These are phyloP conservation scores for Pipistrellus pipistrellus DNA, from an alignment of 2,797 vertebrate genomes.

Conservation along the genomic window DNA sequence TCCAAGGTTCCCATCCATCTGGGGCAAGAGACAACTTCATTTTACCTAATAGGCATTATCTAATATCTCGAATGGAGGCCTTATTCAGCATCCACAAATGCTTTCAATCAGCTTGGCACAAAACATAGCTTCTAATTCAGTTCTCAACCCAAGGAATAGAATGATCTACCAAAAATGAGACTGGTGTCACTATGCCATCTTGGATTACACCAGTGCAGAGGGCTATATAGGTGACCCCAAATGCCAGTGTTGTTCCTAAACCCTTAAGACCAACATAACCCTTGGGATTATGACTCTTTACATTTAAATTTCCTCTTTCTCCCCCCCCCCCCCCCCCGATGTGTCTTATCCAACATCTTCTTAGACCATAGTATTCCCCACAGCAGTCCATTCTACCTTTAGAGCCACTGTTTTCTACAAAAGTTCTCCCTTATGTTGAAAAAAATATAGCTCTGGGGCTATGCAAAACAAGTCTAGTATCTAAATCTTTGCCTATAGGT, in stretches of 20 bases:
- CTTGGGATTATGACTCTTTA: not conserved
- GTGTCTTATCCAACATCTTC: not conserved
- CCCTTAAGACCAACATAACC: not conserved
- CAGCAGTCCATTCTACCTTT: not conserved
- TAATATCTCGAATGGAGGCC: not conserved
- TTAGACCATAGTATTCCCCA: not conserved
- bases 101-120: not conserved
- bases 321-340: fast-evolving
- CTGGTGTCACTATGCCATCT: not conserved
- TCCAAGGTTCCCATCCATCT: not conserved
- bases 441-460: not conserved
- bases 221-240: not conserved
- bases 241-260: not conserved
- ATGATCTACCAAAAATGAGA: not conserved
- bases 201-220: not conserved
- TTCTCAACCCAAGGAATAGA: not conserved
- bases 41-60: not conserved
- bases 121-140: not conserved
- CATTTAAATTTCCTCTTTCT: not conserved
- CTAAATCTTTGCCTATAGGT: not conserved
- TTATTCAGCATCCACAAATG: not conserved
- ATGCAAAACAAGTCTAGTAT: not conserved
- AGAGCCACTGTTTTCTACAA: not conserved
- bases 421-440: not conserved
- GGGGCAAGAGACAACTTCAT: conserved; percentile 11